These are phyloP conservation scores for Ectobius pallidus DNA, from an alignment of 2,888 invertebrate species.

Conservation along the genomic window DNA sequence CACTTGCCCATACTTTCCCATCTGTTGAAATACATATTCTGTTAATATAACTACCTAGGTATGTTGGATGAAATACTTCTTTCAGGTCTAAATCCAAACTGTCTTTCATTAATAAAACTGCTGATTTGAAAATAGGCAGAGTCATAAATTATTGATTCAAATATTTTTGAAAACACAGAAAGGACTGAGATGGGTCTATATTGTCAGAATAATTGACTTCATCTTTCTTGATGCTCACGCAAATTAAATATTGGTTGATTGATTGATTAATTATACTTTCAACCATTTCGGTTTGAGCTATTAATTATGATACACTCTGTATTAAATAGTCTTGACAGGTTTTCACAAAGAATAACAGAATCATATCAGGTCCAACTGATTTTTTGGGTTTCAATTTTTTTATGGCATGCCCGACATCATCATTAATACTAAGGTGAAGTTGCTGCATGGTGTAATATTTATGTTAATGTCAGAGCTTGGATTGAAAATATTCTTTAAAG, in stretches of 20 bases:
- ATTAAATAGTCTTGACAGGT: too few relatives aligned
- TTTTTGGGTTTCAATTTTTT: neutral
- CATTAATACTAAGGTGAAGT: neutral
- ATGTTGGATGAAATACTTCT: neutral
- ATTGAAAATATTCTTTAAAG: neutral
- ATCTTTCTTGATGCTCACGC: too few relatives aligned
- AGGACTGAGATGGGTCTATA: neutral
- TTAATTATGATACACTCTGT: too few relatives aligned
- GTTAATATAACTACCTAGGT: neutral
- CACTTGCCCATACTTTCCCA: neutral
- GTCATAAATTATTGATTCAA: neutral
- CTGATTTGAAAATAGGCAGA: neutral
- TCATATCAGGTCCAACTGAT: neutral
- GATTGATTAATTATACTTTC: neutral
- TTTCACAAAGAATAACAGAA: neutral
- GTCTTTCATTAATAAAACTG: neutral
- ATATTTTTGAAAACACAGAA: neutral
- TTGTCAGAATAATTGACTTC: neutral
- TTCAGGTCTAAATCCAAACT: neutral
- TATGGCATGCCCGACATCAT: neutral
- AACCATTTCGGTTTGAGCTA: too few relatives aligned
- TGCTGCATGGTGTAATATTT: neutral
- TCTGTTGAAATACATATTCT: neutral
- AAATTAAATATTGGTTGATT: too few relatives aligned
- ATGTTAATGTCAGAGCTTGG: neutral